Conservation (phyloP, 2,888 invertebrate species). For the Hyppa rectilinea region DNA sequence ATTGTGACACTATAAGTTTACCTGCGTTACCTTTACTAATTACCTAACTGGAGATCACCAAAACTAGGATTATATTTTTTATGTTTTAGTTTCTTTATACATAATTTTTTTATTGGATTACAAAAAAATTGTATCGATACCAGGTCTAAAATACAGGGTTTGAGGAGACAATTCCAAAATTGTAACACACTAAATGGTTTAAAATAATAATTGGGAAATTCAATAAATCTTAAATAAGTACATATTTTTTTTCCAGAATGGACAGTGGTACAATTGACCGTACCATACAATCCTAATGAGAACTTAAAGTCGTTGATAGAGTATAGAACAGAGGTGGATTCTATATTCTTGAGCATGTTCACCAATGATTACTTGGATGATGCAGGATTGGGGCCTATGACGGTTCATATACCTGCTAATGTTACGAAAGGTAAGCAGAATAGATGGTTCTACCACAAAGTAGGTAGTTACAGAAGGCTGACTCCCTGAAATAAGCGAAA, state of each 20-base stretch:
- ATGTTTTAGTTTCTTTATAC: too few species aligned
- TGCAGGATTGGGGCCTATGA: constrained; percentile 76
- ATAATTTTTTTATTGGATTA: too few species aligned
- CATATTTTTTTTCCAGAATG: constrained; percentile 86
- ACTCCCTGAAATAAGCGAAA: neutral
- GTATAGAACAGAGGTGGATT: constrained; percentile 80
- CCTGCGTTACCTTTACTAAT: too few species aligned
- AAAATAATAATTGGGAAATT: too few species aligned
- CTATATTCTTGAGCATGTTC: constrained; percentile 81
- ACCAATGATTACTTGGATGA: constrained; percentile 81
- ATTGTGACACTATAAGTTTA: too few species aligned
- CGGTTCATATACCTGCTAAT: constrained; percentile 83
- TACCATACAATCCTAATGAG: constrained; percentile 87
- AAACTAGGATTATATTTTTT: too few species aligned
- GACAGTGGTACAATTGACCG: constrained; percentile 91
- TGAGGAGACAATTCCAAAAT: neutral
- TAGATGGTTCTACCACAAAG: neutral
- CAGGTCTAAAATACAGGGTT: neutral
- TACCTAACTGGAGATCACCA: too few species aligned
- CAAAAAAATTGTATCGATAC: too few species aligned
- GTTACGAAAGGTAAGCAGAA: constrained; percentile 77
- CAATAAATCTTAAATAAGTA: too few species aligned
- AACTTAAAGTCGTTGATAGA: constrained; percentile 80
- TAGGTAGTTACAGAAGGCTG: neutral
- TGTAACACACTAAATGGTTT: neutral